Base-by-base conservation (phyloP, 2,888 invertebrate genomes). In the Diadegma fenestrale region DNA sequence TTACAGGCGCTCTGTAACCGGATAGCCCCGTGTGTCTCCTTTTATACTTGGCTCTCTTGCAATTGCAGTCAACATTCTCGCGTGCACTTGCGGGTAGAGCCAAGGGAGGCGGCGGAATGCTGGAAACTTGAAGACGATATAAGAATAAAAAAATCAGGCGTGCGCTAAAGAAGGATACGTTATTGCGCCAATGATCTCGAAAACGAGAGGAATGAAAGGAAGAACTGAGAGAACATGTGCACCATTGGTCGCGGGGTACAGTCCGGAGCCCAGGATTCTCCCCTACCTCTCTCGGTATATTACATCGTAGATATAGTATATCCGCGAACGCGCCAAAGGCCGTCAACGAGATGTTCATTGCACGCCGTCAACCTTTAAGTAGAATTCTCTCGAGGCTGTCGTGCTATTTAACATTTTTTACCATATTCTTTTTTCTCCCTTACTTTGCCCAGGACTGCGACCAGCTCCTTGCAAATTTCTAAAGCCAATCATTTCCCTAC, bases 161-260 rank as follows among this genome's bases (percentile, higher is more conserved):
- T 37, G 66, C 73, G 72, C 81, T 88, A 83, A 88, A 86, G 79
- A 86, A 77, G 84, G 71, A 84, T 88, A 88, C 81, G 83, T 88
- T 88, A 88, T 88, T 84, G 86, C 87, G 69, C 64, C 77, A 72
- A 79, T 81, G 85, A 85, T 81, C 78, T 78, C 69, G 85, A 81
- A 75, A 79, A 85, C 81, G 78, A 78, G 78, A 85, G 81, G 81
- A 69, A 81, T 81, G 81, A 81, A 81, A 79, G 78, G 69, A 72
- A 80, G 69, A 80, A 72, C 68, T 41, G 80, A 77, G 72, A 78
- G 66, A 82, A 78, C 78, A 73, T 76, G 73, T 61, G 72, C 66
- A 48, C 66, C 72, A 73, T 64, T 72, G 64, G 64, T 37, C 37
- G 37, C 41, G 63, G 58, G 45, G 58, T 76, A 78, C 58, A 17